These are phyloP conservation scores for Drosophila fungiperda DNA, from an alignment of 2,888 invertebrate genomes.

Conservation along the genomic window DNA sequence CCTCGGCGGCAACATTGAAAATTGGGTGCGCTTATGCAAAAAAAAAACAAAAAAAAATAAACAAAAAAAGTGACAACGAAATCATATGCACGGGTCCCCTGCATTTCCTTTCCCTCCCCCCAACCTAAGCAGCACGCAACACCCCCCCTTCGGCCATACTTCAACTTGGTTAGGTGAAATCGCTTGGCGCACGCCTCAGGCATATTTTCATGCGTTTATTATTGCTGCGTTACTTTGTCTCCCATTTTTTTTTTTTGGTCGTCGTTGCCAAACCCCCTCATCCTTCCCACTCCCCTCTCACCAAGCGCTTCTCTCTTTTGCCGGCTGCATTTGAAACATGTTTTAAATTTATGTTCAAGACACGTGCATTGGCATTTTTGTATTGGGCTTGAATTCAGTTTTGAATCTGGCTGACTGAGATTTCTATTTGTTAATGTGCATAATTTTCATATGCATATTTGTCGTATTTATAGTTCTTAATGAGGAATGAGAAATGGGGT, in stretches of 20 bases:
- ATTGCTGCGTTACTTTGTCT: slow-evolving; percentile 48
- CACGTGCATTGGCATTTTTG: slow-evolving; percentile 75
- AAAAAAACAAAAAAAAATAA: not conserved
- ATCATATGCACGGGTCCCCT: slow-evolving; percentile 27
- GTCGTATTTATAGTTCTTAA: slow-evolving; percentile 70
- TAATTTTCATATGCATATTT: slow-evolving; percentile 65
- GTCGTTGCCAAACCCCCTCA: slow-evolving; percentile 25
- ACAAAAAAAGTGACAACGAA: slow-evolving; percentile 65
- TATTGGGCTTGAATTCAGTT: slow-evolving; percentile 60
- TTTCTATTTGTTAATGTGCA: slow-evolving; percentile 76
- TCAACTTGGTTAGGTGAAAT: slow-evolving; percentile 63
- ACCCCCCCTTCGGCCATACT: not conserved
- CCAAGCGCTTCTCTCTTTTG: not conserved
- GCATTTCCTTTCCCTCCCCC: not conserved
- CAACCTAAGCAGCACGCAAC: not conserved
- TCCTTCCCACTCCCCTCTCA: too few species aligned
- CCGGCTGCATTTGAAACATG: slow-evolving; percentile 77
- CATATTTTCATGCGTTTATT: slow-evolving; percentile 81
- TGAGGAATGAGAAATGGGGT: slow-evolving; percentile 12
- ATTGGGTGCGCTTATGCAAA: slow-evolving; percentile 78
- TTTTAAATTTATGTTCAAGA: slow-evolving; percentile 77
- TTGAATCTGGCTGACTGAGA: slow-evolving; percentile 41
- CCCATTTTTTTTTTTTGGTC: slow-evolving; percentile 37
- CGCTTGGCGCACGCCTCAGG: slow-evolving; percentile 79
- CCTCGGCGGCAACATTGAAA: slow-evolving; percentile 57